Evolutionary conservation across 2,888 invertebrate genomes (phyloP).

Genomic region (Apamea monoglypha): DNA sequence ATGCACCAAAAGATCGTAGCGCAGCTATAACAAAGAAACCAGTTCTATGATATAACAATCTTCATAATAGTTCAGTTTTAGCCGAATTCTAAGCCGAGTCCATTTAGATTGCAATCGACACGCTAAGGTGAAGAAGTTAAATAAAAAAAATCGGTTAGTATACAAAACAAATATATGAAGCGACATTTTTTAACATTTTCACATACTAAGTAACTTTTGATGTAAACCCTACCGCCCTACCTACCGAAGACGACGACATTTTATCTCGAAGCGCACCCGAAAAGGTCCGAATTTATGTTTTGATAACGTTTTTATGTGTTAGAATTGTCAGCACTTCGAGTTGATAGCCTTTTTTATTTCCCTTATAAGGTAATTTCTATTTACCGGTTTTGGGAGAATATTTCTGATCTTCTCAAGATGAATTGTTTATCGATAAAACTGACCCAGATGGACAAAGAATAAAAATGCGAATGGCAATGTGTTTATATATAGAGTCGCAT

Average conservation of each 20-base stretch:
- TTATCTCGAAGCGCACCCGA: constrained; percentile 58
- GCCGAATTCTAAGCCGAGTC: no score
- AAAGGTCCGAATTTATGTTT: constrained; percentile 65
- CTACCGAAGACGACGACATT: constrained; percentile 35
- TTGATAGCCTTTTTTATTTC: constrained; percentile 48
- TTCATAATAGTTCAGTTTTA: neutral
- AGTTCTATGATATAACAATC: neutral
- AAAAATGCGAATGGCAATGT: neutral
- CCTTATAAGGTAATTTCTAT: constrained; percentile 52
- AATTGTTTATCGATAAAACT: constrained; percentile 11
- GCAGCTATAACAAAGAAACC: neutral
- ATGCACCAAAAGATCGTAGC: neutral
- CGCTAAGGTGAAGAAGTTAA: no score
- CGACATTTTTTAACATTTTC: neutral
- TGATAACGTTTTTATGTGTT: constrained; percentile 69
- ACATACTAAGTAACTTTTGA: constrained; percentile 2
- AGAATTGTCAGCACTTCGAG: constrained; percentile 57
- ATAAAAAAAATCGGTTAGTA: neutral
- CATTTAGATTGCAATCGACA: no score
- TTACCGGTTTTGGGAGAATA: constrained; percentile 4
- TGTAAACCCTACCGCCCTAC: constrained; percentile 2
- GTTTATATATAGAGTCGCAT: neutral
- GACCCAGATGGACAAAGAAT: constrained; percentile 7
- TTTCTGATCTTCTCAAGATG: constrained; percentile 6
- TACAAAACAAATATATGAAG: neutral